Base-by-base conservation (phyloP, 2,888 invertebrate species). In the Parapristionchus giblindavisi region DNA sequence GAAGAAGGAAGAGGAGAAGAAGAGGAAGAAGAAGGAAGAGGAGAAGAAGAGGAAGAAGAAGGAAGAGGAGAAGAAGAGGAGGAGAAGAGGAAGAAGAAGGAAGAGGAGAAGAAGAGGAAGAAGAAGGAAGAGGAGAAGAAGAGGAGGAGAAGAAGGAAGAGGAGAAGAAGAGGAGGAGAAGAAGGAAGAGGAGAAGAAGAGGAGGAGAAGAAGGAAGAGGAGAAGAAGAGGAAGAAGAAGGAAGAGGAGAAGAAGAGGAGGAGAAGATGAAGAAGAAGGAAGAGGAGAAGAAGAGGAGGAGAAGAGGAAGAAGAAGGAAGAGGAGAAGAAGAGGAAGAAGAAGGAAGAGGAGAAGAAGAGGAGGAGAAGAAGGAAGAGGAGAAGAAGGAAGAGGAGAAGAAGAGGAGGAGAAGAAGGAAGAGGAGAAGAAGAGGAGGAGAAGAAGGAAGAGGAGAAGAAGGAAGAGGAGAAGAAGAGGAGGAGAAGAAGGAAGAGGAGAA, bases 361-460 rank as follows among this genome's bases (percentile, higher is more conserved):
- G 21, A 61, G 21, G 61, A 61, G 38, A 58, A 43, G 58, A 58
- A 2, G 21, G 58, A 27, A 58, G 14, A 58, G 43, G n/a, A n/a
- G n/a, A n/a, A n/a, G n/a, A n/a, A n/a, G n/a, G n/a, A n/a, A n/a
- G n/a, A n/a, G n/a, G n/a, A n/a, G n/a, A n/a, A n/a, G n/a, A n/a
- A n/a, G n/a, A n/a, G n/a, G n/a, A n/a, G n/a, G n/a, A n/a, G n/a
- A n/a, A n/a, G n/a, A n/a, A n/a, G n/a, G n/a, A n/a, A n/a, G n/a
- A n/a, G n/a, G n/a, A n/a, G n/a, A n/a, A n/a, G n/a, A n/a, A n/a
- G n/a, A n/a, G n/a, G n/a, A n/a, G n/a, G n/a, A n/a, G n/a, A n/a
- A n/a, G n/a, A n/a, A n/a, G n/a, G n/a, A n/a, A n/a, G n/a, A n/a
- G n/a, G n/a, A n/a, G n/a, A n/a, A n/a, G n/a, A n/a, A n/a, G n/a